Evolutionary conservation across 2,797 vertebrate species (phyloP).

Genomic region (Podargus strigoides): DNA sequence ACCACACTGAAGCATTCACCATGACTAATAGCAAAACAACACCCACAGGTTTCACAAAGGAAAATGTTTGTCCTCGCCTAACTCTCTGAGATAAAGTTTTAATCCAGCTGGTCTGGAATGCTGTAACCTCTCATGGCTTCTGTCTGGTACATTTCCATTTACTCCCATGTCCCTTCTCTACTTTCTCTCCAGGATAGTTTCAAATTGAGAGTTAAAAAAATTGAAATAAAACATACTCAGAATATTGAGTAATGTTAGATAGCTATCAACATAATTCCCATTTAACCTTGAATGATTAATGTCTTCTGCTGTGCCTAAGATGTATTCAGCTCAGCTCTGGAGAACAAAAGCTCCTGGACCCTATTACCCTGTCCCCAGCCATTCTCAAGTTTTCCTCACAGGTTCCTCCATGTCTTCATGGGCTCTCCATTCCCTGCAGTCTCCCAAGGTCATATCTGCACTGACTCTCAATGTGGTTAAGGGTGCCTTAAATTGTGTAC

Average conservation of each 20-base stretch:
- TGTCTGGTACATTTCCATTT: slow-evolving; percentile 50
- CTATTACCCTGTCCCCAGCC: neutral
- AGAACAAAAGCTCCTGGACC: neutral
- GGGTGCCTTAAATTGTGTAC: neutral
- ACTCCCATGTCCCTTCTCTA: neutral
- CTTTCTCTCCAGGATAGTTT: neutral
- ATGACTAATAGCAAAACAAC: slow-evolving; percentile 63
- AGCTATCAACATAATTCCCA: neutral
- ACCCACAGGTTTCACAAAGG: slow-evolving; percentile 67
- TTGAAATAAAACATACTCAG: neutral
- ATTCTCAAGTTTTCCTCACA: neutral
- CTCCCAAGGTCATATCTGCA: neutral
- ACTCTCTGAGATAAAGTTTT: slow-evolving; percentile 53
- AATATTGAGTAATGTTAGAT: neutral
- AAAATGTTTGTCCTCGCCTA: slow-evolving; percentile 54
- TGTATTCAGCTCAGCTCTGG: neutral
- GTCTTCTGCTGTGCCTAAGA: neutral
- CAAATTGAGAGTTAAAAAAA: neutral
- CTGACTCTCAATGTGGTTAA: neutral
- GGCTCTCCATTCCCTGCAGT: neutral
- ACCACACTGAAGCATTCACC: slow-evolving; percentile 31
- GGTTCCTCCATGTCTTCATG: neutral
- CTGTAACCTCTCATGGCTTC: neutral
- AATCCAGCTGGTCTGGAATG: slow-evolving; percentile 47
- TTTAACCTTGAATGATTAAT: neutral